Evolutionary conservation across 2,888 invertebrate species (phyloP).

Genomic region (Gymnosoma rotundatum): DNA sequence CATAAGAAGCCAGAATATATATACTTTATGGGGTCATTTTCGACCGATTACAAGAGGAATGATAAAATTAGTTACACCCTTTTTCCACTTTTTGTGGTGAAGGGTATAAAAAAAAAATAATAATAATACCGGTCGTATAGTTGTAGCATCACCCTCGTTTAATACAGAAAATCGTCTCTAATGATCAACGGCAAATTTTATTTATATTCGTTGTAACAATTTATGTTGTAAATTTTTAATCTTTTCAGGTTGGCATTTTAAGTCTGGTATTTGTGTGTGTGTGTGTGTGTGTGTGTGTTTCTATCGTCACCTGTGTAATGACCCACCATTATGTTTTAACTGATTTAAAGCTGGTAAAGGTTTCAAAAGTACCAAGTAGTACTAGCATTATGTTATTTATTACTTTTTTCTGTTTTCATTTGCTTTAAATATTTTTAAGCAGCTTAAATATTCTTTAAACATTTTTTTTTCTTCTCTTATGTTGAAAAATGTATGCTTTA

Average conservation of each 20-base stretch:
- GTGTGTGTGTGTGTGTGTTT: background rate
- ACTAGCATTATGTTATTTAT: conserved; percentile 1
- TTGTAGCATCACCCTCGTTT: background rate
- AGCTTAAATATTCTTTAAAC: conserved; percentile 37
- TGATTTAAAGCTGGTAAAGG: conserved; percentile 52
- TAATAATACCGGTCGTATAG: background rate
- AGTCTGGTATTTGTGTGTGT: background rate
- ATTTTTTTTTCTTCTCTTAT: background rate
- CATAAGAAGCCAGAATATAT: too few species aligned
- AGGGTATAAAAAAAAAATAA: too few species aligned
- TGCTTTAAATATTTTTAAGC: conserved; percentile 45
- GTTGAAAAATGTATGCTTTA: conserved; percentile 6
- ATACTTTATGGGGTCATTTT: too few species aligned
- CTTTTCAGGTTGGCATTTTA: conserved; percentile 35
- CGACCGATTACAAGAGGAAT: too few species aligned
- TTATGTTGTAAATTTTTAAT: conserved; percentile 49
- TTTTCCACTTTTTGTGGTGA: too few species aligned
- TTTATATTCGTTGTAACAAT: conserved; percentile 29
- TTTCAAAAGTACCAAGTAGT: conserved; percentile 45
- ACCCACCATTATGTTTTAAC: conserved; percentile 55
- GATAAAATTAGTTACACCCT: too few species aligned
- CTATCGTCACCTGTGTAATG: conserved; percentile 59
- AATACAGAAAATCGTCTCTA: conserved; percentile 36
- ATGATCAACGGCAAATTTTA: conserved; percentile 36
- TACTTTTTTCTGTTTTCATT: background rate